A percentile compares a stretch with the other conserved stretches of the same genome.
These are phyloP conservation scores for Malacoctenus gilli DNA, from an alignment of 2,797 vertebrate species.

Conservation along the genomic window DNA sequence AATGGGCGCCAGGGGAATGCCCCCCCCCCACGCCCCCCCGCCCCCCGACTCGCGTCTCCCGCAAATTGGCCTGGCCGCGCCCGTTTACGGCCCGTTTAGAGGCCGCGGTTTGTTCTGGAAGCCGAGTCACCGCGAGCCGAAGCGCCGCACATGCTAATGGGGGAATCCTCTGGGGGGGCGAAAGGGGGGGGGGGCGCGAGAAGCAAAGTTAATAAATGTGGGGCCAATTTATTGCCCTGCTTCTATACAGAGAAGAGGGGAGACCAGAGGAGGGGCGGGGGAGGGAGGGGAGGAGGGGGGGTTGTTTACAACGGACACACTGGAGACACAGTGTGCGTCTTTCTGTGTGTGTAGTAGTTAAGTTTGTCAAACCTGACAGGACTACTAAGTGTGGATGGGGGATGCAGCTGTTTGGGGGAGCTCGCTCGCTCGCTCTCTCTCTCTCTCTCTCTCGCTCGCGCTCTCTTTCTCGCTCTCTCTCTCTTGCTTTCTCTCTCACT, in stretches of 20 bases:
- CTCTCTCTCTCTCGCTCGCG: conserved; percentile 1
- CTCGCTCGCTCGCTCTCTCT: conserved; percentile 7
- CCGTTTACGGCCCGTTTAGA: conserved; percentile 34
- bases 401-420: conserved; percentile 60
- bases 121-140: background rate
- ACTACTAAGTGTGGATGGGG: conserved; percentile 54
- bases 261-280: conserved; percentile 12
- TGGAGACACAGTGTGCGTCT: conserved; percentile 44
- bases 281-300: conserved; percentile 11
- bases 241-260: conserved; percentile 32
- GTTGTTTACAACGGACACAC: conserved; percentile 41
- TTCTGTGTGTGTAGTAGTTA: conserved; percentile 48
- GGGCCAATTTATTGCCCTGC: conserved; percentile 55
- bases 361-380: conserved; percentile 51
- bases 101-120: conserved; percentile 10
- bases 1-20: conserved; percentile 13
- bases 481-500: background rate
- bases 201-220: conserved; percentile 58
- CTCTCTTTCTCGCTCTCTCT: background rate
- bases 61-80: conserved; percentile 16
- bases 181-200: conserved; percentile 33
- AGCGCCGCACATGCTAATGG: conserved; percentile 51
- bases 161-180: conserved; percentile 43
- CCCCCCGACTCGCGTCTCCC: conserved; percentile 9
- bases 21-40: background rate